These are phyloP conservation scores for Oppia nitens DNA, from an alignment of 1,140 invertebrate species.

Conservation along the genomic window DNA sequence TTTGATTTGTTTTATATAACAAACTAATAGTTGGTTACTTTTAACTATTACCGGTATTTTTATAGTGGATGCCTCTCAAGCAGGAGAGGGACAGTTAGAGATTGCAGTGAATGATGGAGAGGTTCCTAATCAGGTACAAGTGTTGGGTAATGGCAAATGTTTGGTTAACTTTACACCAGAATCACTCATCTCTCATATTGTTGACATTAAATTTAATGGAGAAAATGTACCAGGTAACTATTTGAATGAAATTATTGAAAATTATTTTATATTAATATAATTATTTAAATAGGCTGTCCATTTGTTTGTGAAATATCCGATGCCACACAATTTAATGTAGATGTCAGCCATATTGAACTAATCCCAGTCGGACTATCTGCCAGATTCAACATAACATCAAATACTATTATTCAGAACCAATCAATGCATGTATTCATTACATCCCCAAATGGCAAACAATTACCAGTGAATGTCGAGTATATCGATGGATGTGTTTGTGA, in stretches of 20 bases:
- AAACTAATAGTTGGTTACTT: neutral
- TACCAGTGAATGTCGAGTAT: conserved; percentile 75
- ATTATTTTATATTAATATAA: conserved; percentile 8
- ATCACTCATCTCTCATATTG: conserved; percentile 68
- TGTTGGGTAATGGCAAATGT: conserved; percentile 79
- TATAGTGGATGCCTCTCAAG: conserved; percentile 82
- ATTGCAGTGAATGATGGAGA: conserved; percentile 96
- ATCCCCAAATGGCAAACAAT: conserved; percentile 36
- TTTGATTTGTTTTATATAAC: neutral
- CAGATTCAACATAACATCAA: conserved; percentile 72
- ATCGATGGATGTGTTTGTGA: conserved; percentile 70
- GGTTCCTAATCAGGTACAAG: conserved; percentile 91
- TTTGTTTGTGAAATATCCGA: conserved; percentile 64
- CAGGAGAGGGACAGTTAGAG: conserved; percentile 89
- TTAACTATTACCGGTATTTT: conserved; percentile 19
- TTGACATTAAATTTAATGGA: conserved; percentile 96
- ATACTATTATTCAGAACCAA: conserved; percentile 34
- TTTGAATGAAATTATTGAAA: conserved; percentile 3
- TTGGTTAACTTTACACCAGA: conserved; percentile 91
- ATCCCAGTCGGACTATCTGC: conserved; percentile 70
- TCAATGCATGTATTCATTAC: conserved; percentile 14
- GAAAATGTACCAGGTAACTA: conserved; percentile 59
- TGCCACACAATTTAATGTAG: conserved; percentile 56
- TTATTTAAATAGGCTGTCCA: conserved; percentile 47
- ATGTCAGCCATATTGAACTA: conserved; percentile 59